Base-by-base conservation (phyloP, 2,888 invertebrate species). In the Hyppa rectilinea region DNA sequence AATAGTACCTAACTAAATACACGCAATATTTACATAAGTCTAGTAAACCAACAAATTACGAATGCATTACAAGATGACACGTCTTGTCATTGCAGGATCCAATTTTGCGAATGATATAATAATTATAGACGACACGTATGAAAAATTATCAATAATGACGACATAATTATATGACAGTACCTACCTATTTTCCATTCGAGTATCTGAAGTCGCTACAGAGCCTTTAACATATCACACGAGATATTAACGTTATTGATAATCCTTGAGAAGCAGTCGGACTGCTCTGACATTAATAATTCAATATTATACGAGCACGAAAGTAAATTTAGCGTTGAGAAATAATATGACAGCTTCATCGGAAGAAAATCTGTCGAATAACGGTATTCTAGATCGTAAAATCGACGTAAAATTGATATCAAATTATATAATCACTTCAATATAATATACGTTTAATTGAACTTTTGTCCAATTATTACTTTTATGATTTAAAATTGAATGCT, bases 221-320 rank as follows among this genome's bases (percentile, higher is more conserved):
- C 59, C 58, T 56, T 52, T 67, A 73, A 34, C 56, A 60, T 73
- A 69, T 60, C 43, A 56, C 43, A 55, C 63, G 36, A 38, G 53
- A 58, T 64, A 67, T 70, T 78, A 69, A 67, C 49, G 68, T 77
- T 65, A 75, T 76, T 79, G 66, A 71, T 75, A 79, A 76, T 82
- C 84, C 83, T 83, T 83, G 83, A 84, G 64, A 84, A 81, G 84
- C 84, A 73, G 82, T 84, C 66, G 23, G 58, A 71, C 76, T 34
- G 56, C 79, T 83, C 71, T 38, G 58, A 53, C 45, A 69, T 62
- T 71, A 69, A 71, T 79, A 67, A 71, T 77, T 77, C 63, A 74
- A 65, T 73, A 65, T 59, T 47, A 70, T 55, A 78, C 49, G 34
- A 55, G 40, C 67, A 62, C 71, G 67, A 83, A 82, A 84, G 74